Conservation (phyloP, 1,140 invertebrate species). For the Carcinoscorpius rotundicauda region DNA sequence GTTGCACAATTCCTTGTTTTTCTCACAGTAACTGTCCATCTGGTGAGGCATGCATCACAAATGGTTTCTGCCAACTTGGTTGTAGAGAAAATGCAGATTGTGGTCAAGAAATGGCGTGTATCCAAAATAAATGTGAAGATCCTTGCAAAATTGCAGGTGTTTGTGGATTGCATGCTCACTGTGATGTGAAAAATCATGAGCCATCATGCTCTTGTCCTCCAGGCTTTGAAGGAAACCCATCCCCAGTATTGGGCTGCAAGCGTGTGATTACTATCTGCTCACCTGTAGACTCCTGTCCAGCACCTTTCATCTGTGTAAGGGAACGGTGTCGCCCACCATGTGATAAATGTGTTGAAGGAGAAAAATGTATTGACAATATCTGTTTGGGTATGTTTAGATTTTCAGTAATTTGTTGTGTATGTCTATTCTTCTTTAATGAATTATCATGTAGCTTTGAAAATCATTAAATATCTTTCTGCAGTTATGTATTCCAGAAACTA, state of each 20-base stretch:
- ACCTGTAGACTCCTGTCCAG: constrained; percentile 25
- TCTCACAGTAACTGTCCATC: constrained; percentile 63
- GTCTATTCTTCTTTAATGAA: no score
- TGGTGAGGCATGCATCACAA: constrained; percentile 59
- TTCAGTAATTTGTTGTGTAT: no score
- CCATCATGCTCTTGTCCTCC: constrained; percentile 56
- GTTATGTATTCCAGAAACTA: no score
- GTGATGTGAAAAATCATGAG: constrained; percentile 49
- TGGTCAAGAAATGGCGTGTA: constrained; percentile 54
- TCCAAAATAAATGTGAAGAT: constrained; percentile 68
- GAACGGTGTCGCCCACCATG: constrained; percentile 24
- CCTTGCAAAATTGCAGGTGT: constrained; percentile 58
- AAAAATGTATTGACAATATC: constrained; percentile 22
- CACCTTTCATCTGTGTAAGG: constrained; percentile 22
- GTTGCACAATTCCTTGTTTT: constrained; percentile 51
- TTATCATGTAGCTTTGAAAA: no score
- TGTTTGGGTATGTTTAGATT: no score
- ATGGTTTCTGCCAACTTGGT: constrained; percentile 61
- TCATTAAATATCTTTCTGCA: no score
- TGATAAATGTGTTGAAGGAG: constrained; percentile 25
- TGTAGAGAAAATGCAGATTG: constrained; percentile 73
- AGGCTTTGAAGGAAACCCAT: constrained; percentile 71
- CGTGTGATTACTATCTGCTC: constrained; percentile 49
- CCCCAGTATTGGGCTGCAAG: constrained; percentile 71
- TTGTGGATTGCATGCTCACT: constrained; percentile 73